A percentile compares a stretch with the other conserved stretches of the same genome.
Evolutionary conservation across 2,888 invertebrate species (phyloP).

Genomic region (Oscheius sp.): DNA sequence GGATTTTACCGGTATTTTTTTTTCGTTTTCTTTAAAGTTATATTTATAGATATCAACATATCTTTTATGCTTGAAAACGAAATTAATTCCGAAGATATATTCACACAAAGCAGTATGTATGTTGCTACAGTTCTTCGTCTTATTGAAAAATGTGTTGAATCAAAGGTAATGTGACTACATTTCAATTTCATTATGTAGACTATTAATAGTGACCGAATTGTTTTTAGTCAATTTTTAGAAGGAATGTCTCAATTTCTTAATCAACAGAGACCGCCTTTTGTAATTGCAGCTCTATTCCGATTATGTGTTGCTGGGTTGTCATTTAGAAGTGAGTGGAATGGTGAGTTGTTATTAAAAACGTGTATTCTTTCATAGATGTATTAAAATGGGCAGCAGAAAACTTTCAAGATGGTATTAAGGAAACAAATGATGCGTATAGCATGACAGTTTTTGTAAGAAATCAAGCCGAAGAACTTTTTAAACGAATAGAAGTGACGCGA

Average conservation of each 20-base stretch:
- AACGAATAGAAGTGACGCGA: not conserved
- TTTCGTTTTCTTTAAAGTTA: no score
- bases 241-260: not conserved
- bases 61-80: not conserved
- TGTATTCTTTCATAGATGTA: not conserved
- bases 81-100: not conserved
- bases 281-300: not conserved
- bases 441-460: slow-evolving; percentile 19
- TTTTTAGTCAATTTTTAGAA: not conserved
- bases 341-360: not conserved
- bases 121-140: not conserved
- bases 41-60: not conserved
- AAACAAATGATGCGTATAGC: not conserved
- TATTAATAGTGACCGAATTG: not conserved
- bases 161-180: not conserved
- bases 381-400: slow-evolving; percentile 1
- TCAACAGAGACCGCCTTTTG: not conserved
- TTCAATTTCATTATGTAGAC: not conserved
- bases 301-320: not conserved
- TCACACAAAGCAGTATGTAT: not conserved
- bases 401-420: not conserved
- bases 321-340: not conserved
- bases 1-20: slow-evolving; percentile 34
- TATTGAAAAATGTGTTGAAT: not conserved
- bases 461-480: slow-evolving; percentile 4